Base-by-base conservation (phyloP, 2,113 vertebrate species). In the Oreochromis niloticus region DNA sequence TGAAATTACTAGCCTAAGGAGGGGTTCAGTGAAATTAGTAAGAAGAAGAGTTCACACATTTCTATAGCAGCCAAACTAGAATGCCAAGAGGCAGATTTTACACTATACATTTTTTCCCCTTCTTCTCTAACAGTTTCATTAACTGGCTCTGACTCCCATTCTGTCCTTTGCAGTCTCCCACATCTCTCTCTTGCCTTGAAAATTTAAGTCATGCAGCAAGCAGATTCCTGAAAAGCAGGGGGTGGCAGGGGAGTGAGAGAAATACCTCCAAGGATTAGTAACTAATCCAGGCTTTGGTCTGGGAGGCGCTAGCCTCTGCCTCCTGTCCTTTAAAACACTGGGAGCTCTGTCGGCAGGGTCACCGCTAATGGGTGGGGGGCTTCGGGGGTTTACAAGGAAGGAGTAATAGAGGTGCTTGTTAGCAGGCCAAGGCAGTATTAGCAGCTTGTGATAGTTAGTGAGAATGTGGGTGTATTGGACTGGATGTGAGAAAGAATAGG, bases 181-280 rank as follows among this genome's bases (percentile, higher is more conserved):
- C 82, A 85, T 85, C 22, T 39, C 84, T 88, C 82, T 27, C 41
- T 84, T 84, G 39, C 68, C 79, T 90, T 75, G 83, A 92, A 89
- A 90, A 73, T 91, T 48, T 41, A 93, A 94, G 85, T 91, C 88
- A 81, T 56, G 83, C 79, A 81, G 89, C 39, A 78, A 88, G 90
- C 85, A 87, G 90, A 93, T 93, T 94, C 91, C 90, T 93, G 88
- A 92, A 94, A 92, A 91, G 91, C 88, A 82, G 34, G 73, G 83
- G 88, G 84, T 57, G 55, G 59, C 46, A 52, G 27, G 78, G 46
- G 54, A 73, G 90, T 80, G 81, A 80, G 78, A 91, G 86, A 93
- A 95, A 93, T 93, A 92, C 93, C 91, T 92, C 82, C 17, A 79
- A 91, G 95, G 93, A 95, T 95, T 94, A 95, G 93, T 89, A 86